Base-by-base conservation (phyloP, 2,113 vertebrate genomes). In the Xiphophorus couchianus region DNA sequence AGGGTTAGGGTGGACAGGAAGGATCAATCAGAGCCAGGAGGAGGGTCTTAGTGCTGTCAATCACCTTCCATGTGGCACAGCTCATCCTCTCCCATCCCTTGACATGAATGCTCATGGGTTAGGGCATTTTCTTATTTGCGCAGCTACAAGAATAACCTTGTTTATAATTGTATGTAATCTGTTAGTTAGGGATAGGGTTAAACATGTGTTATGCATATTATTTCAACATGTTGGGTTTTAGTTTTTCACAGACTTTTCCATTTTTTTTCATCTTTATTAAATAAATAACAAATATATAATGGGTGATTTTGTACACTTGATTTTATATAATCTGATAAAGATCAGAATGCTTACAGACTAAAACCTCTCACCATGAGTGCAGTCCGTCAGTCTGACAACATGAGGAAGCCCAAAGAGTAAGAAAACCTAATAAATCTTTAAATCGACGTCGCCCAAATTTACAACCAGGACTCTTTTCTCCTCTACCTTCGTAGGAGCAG, bases 401-500 rank as follows among this genome's bases (percentile, higher is more conserved):
- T 6, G 44, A 19, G 0, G 44, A 48, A 48, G 5, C 17, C 44
- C 17, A 48, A 48, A 48, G 44, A 1, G 44, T 48, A 19, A 48
- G 17, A 19, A 48, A 48, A 48, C 17, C 44, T 19, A 6, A 17
- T 2, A 7, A 19, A 48, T 19, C 44, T 48, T 35, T 35, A 14
- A 48, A 48, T 48, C 5, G 17, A 5, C 5, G 44, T 48, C 5
- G 44, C 44, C 44, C 44, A 48, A 15, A 17, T 48, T 19, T 1
- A 48, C 5, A 6, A 3, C 2, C 51, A 8, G 51, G 51, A 58
- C 22, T 17, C 25, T 25, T 58, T 54, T 54, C 22, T 54, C 22
- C 5, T 66, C 10, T 81, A 97, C 97, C 96, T 95, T 97, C 96
- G 0, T 94, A 94, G 63, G 95, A 96, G 92, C 96, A 96, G 92